These are phyloP conservation scores for Leptogaster cylindrica DNA, from an alignment of 2,888 invertebrate species.

Conservation along the genomic window DNA sequence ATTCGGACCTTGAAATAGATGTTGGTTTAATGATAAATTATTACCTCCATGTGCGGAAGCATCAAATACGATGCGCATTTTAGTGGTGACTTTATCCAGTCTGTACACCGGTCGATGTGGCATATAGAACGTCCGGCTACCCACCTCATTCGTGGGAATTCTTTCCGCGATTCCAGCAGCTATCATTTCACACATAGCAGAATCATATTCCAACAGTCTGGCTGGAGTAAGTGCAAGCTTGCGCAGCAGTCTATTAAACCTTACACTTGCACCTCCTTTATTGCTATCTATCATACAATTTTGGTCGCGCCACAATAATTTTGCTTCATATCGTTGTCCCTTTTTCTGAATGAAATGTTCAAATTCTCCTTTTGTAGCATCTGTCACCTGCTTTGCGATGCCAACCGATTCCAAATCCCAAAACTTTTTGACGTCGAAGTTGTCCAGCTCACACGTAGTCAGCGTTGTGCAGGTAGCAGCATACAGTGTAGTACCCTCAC, in stretches of 20 bases:
- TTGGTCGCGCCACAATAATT: neutral
- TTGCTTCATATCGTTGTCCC: constrained; percentile 2
- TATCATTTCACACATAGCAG: neutral
- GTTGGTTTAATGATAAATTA: neutral
- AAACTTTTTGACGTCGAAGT: neutral
- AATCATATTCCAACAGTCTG: neutral
- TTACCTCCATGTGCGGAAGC: neutral
- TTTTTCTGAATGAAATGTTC: neutral
- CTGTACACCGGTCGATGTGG: constrained; percentile 5
- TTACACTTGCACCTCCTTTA: neutral
- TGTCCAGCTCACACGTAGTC: neutral
- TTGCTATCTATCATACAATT: neutral
- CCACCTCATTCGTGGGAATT: neutral
- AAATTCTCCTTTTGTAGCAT: neutral
- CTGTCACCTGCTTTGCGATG: neutral
- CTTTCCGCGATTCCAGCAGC: neutral
- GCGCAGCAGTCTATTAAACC: neutral
- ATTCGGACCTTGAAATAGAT: neutral
- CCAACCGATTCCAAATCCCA: constrained; percentile 1
- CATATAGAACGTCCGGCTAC: neutral
- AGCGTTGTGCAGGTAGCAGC: neutral
- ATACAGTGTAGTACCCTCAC: neutral
- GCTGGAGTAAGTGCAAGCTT: neutral
- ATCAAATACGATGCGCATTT: neutral
- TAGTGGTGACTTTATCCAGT: neutral